Evolutionary conservation across 2,888 invertebrate species (phyloP), one percentile per base, ranked within the genome.

Genomic region (Scelioninae gen. 2): DNA sequence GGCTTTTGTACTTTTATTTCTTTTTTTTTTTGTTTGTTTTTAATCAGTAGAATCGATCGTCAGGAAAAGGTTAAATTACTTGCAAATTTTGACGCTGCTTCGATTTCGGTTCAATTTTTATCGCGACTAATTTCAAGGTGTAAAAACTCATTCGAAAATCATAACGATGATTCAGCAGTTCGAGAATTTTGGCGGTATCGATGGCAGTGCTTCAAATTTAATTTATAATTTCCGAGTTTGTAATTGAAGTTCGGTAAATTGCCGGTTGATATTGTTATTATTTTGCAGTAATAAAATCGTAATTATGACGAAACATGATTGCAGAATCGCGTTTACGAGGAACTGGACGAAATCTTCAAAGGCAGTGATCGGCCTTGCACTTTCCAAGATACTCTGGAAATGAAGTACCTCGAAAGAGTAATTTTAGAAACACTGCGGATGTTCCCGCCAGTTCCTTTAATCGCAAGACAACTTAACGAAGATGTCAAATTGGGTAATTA

Each of bases 361-460:
- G 92, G 92, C 78, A 91, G 92, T 0, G 90, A 93, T 80, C 89
- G 94, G 15, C 91, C 92, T 2, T 92, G 92, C 45, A 94, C 93
- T 9, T 94, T 93, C 87, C 91, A 92, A 80, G 94, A 95, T 77
- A 94, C 94, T 0, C 83, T 94, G n/a, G 92, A 94, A 85, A 94
- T 94, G 93, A 94, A 94, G 85, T 94, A 93, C 81, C 86, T 94
- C 77, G 94, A 94, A 85, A 89, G 94, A 72, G 93, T 94, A 73
- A 88, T 94, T 48, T 91, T 94, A 91, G 94, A 94, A 86, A 92
- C 94, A 2, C 86, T 94, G 16, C 89, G 94, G 78, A 88, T 94
- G 89, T 94, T 91, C 83, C 94, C 94, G 63, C 94, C 94, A 76
- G 92, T 94, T 55, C 94, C 94, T 19, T 87, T 92, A 15, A 94